A percentile compares a stretch with the other conserved stretches of the same genome.
phyloP scores from a whole-genome alignment of 2,888 invertebrate genomes.

The Lingula anatina region DNA sequence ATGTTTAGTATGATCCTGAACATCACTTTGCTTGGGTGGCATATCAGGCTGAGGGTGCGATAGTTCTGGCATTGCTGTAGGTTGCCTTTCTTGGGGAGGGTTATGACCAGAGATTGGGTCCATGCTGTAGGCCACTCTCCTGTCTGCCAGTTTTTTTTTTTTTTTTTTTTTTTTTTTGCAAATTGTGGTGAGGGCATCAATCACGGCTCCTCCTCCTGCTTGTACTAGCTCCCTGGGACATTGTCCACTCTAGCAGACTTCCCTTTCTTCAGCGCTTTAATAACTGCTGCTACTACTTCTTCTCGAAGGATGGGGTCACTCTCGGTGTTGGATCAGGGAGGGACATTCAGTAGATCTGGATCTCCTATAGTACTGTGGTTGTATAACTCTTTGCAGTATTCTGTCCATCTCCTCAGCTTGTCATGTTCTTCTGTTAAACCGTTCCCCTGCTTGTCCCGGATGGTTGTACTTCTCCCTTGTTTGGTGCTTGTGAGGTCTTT shows the following conservation, averaged over 20 bases:
- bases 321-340: slow-evolving; percentile 2
- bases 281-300: slow-evolving; percentile 10
- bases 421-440: slow-evolving; percentile 6
- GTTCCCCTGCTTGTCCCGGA: neutral
- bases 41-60: slow-evolving; percentile 10
- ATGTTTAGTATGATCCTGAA: slow-evolving; percentile 9
- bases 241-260: slow-evolving; percentile 10
- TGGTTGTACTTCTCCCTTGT: neutral
- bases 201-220: neutral
- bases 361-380: slow-evolving; percentile 1
- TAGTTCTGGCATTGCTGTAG: slow-evolving; percentile 6
- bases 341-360: neutral
- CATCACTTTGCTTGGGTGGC: slow-evolving; percentile 11
- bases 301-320: slow-evolving; percentile 3
- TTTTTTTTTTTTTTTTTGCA: no score
- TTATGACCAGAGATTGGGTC: slow-evolving; percentile 6
- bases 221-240: slow-evolving; percentile 10
- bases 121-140: neutral
- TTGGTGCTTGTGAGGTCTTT: neutral
- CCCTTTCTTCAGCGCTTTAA: slow-evolving; percentile 10
- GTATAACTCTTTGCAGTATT: slow-evolving; percentile 11
- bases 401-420: slow-evolving; percentile 10
- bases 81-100: slow-evolving; percentile 11
- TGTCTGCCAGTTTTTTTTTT: no score
- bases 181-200: no score